Evolutionary conservation across 2,797 vertebrate genomes (phyloP), one percentile per base, ranked within the genome.

Genomic region (Microctenopoma stevenorrisi): DNA sequence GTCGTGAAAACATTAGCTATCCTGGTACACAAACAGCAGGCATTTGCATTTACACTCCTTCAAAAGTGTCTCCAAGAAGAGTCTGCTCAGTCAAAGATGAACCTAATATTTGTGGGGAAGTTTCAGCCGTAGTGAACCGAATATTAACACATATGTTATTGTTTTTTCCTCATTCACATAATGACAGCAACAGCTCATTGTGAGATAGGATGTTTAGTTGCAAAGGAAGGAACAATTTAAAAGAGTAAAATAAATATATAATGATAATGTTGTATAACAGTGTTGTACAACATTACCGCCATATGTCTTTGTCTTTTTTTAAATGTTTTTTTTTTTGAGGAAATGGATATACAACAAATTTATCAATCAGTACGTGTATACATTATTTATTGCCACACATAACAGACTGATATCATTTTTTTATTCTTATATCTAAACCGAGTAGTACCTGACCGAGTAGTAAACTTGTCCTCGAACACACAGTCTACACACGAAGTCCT

Each of bases 1-100:
- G 70, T 65, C 59, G 73, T 78, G 52, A 11, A 22, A 66, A 67
- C 57, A 75, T 80, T 50, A 72, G 64, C 48, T 42, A 1, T 18
- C 42, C 66, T 43, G 33, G n/a, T 26, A 56, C 42, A 73, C 33
- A 53, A 64, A 69, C 55, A 72, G 65, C 42, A 51, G 52, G 14
- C 37, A 38, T 74, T 68, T 47, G 16, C 42, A 69, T 28, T 77
- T 44, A 63, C 37, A 63, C 33, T 67, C 28, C 46, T 48, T 28
- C 47, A 8, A 57, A 46, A 46, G 13, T 64, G 62, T 16, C 9
- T 7, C 22, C 22, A 22, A 22, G 22, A 22, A 22, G 33, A 35
- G 9, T 62, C 35, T 46, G 30, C 38, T 48, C n/a, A 52, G 37
- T 14, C 61, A 61, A 54, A 68, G 48, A 54, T 73, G 56, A 57